Evolutionary conservation across 2,888 invertebrate species (phyloP).

Genomic region (Chamaedrilus cognettii): DNA sequence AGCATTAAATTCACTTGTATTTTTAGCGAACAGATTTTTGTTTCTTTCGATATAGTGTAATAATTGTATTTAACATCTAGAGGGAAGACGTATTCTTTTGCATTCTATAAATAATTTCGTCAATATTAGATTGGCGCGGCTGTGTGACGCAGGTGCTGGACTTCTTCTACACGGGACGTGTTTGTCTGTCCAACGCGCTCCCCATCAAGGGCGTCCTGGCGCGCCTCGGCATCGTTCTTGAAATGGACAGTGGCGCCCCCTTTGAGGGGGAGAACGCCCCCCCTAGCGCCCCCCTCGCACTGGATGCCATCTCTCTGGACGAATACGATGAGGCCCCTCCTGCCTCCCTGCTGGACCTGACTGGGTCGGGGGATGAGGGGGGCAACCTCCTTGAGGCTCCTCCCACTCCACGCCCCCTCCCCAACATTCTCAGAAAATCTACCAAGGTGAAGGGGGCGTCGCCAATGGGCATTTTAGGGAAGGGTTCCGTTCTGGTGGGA

Average conservation of each 20-base stretch:
- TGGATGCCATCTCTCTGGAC: not conserved
- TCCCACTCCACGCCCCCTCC: too few relatives aligned
- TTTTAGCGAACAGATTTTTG: too few relatives aligned
- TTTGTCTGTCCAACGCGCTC: not conserved
- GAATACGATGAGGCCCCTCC: not conserved
- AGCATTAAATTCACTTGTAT: too few relatives aligned
- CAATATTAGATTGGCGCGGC: too few relatives aligned
- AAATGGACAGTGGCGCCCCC: not conserved
- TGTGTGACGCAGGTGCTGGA: not conserved
- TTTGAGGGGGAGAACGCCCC: not conserved
- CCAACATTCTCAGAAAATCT: not conserved
- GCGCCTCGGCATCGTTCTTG: not conserved
- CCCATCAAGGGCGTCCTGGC: not conserved
- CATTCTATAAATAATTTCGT: too few relatives aligned
- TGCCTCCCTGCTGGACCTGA: not conserved
- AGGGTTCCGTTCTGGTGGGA: not conserved
- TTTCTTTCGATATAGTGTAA: too few relatives aligned
- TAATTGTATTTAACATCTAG: too few relatives aligned
- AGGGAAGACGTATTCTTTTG: too few relatives aligned
- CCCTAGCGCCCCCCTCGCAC: not conserved
- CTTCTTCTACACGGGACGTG: constrained; percentile 5
- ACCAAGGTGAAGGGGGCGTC: not conserved
- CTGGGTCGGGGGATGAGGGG: too few relatives aligned
- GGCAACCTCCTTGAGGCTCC: too few relatives aligned
- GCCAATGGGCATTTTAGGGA: too few relatives aligned